phyloP scores from a whole-genome alignment of 2,888 invertebrate species.

The Eucriotettix oculatus region DNA sequence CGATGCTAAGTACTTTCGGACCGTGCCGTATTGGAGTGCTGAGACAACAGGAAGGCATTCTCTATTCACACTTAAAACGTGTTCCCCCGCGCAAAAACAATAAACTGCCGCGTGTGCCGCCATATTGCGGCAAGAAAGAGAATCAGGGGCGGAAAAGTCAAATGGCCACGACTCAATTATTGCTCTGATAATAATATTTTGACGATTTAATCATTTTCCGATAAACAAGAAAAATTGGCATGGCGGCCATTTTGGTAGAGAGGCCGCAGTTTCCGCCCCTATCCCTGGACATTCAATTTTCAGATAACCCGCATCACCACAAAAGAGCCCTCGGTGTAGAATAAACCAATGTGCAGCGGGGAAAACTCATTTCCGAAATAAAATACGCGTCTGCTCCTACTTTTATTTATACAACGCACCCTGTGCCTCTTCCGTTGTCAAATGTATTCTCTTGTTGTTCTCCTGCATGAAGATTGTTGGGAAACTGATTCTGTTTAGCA shows the following conservation, averaged over 20 bases:
- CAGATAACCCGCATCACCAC: not conserved
- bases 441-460: too few relatives aligned
- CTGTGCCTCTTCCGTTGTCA: not conserved
- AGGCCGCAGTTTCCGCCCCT: not conserved
- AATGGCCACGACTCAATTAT: not conserved
- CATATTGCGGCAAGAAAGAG: too few relatives aligned
- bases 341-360: not conserved
- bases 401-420: not conserved
- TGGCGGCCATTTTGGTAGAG: not conserved
- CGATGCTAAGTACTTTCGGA: too few relatives aligned
- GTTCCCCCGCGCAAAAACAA: too few relatives aligned
- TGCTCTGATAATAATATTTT: not conserved
- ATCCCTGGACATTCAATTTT: not conserved
- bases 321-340: not conserved
- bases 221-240: not conserved
- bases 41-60: too few relatives aligned
- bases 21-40: too few relatives aligned
- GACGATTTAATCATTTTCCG: not conserved
- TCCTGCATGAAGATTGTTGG: too few relatives aligned
- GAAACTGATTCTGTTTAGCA: too few relatives aligned
- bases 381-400: not conserved
- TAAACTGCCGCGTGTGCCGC: too few relatives aligned
- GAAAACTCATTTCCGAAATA: not conserved
- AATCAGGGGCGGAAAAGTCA: too few relatives aligned
- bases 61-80: too few relatives aligned